Base-by-base conservation (phyloP, 2,797 vertebrate genomes). In the Hirundo rustica region DNA sequence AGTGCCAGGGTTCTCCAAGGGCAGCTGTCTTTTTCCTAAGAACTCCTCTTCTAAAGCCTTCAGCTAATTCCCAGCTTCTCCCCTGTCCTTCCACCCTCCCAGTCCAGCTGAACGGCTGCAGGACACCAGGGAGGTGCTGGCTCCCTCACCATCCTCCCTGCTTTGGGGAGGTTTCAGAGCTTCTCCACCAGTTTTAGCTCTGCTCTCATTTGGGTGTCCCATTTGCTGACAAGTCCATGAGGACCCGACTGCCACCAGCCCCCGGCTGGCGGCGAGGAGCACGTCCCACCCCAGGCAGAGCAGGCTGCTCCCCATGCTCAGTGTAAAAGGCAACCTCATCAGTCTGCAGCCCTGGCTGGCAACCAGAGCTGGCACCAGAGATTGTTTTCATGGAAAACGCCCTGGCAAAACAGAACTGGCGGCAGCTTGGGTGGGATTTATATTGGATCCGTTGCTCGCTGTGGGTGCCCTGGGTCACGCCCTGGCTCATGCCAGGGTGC, bases 381-480 rank as follows among this genome's bases (percentile, higher is more conserved):
- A 45, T 12, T 93, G 89, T 61, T 95, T 86, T 87, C 75, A 54
- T 88, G 72, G 76, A 83, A 76, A 92, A 92, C 82, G 79, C 44
- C 68, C 78, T 60, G 82, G 78, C 48, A 65, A 50, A 88, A 64
- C 1, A 58, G 67, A 82, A 29, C 78, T 25, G 75, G 75, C 42
- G 44, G 89, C 92, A 94, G 71, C 87, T 95, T 88, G 88, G 89
- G 92, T 89, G 95, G 89, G 92, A 87, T 82, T 36, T 89, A 15
- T 47, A 29, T 73, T 70, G 53, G 61, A 66, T 72, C 68, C 3
- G 1, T 51, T 16, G 50, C 40, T 38, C 5, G 1, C 74, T 17
- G 57, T 5, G 78, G 23, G 70, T 54, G 61, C 23, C 44, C 23
- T 22, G 84, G 75, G 66, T 81, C 78, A 40, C 26, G 16, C 23